These are phyloP conservation scores for Setophaga coronata DNA, from an alignment of 2,113 vertebrate species.

Conservation along the genomic window DNA sequence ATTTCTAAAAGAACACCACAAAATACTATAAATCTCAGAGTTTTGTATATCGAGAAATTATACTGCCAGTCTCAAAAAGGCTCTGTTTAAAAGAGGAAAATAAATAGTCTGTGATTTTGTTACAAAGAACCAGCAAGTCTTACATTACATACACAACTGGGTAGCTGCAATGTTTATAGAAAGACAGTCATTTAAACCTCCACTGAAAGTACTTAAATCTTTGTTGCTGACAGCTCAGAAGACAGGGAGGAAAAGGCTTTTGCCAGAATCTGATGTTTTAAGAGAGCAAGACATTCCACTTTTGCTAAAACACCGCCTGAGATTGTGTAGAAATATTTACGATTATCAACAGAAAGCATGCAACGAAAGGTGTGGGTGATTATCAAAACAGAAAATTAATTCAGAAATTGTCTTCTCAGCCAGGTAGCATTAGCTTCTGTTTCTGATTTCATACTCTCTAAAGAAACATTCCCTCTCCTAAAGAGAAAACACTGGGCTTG, in stretches of 20 bases:
- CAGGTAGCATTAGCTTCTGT: not conserved
- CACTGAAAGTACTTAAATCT: constrained; percentile 26
- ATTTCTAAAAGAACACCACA: not conserved
- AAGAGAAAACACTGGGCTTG: not conserved
- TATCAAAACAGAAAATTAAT: not conserved
- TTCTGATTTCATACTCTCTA: not conserved
- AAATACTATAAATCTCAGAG: not conserved
- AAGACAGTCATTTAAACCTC: constrained; percentile 16
- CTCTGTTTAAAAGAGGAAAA: not conserved
- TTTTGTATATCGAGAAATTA: not conserved
- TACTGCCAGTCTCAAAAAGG: not conserved
- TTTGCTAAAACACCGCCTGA: not conserved
- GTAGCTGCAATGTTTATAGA: not conserved
- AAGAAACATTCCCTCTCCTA: not conserved
- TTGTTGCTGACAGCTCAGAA: constrained; percentile 30
- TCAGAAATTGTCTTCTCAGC: not conserved
- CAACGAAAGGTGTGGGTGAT: not conserved
- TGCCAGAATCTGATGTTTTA: not conserved
- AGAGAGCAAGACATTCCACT: not conserved
- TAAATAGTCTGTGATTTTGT: not conserved
- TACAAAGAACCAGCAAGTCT: not conserved
- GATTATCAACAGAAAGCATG: not conserved
- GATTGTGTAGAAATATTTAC: not conserved
- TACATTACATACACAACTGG: not conserved
- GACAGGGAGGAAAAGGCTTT: not conserved